Percentiles rank a stretch among this genome's conserved stretches.
Conservation (phyloP, 2,888 invertebrate genomes). For the Protonemura montana region DNA sequence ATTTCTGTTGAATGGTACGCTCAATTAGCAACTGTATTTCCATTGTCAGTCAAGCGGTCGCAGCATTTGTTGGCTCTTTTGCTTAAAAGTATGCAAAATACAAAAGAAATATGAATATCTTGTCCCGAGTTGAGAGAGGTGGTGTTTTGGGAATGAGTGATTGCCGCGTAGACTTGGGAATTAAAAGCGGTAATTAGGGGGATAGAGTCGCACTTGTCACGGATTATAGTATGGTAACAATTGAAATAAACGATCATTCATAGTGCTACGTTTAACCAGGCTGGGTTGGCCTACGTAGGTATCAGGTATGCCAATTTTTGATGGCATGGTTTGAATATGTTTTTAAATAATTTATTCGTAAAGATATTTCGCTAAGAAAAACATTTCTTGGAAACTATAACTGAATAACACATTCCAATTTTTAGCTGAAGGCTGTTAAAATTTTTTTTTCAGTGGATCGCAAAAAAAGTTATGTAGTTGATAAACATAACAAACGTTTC, state of each 20-base stretch:
- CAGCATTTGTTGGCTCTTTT: not conserved
- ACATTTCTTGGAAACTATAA: no score
- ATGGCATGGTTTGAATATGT: no score
- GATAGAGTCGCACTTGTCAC: not conserved
- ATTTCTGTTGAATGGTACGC: not conserved
- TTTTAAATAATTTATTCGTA: no score
- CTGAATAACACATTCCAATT: no score
- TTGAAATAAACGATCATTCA: not conserved
- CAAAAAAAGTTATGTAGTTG: not conserved
- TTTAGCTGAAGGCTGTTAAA: no score
- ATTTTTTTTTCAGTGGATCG: no score
- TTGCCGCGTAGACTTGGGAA: not conserved
- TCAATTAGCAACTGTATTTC: not conserved
- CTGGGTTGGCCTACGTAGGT: no score
- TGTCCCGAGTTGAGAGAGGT: not conserved
- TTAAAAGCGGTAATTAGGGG: not conserved
- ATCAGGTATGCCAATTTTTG: no score
- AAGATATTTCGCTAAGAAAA: no score
- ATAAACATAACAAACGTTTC: not conserved
- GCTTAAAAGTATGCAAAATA: not conserved
- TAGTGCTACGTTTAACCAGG: not conserved
- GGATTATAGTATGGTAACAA: not conserved
- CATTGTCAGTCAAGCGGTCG: not conserved
- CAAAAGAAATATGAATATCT: not conserved
- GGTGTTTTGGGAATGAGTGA: constrained; percentile 3